Base-by-base conservation (phyloP, 2,797 vertebrate species). In the Petrocephalus schoutedeni region DNA sequence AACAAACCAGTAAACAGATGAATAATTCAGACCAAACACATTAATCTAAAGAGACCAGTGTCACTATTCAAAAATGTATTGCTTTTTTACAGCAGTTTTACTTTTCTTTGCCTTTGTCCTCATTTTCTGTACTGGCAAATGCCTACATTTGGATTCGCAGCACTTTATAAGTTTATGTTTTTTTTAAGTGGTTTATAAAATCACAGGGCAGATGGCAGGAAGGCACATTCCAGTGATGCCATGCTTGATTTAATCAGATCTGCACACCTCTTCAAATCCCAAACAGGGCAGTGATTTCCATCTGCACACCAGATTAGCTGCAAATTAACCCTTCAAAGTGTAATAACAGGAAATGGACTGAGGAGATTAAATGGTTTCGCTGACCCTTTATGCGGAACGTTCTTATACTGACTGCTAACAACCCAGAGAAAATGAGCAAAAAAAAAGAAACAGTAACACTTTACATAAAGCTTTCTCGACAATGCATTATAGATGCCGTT, bases 231-330 rank as follows among this genome's bases (percentile, higher is more conserved):
- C 57, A 59, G 85, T 12, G n/a, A 41, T 86, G 85, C 23, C 16
- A 45, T 86, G 86, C 59, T 67, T 67, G 59, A 56, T 51, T 86
- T 86, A 86, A 86, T 86, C 86, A 64, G 58, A 86, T 86, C 45
- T 45, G 41, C 58, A 51, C 58, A 67, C 41, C 32, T 86, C 86
- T 86, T 67, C 19, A 51, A 86, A 67, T 67, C 86, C 59, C 58
- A 61, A 64, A 58, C 28, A 64, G 41, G 41, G 86, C n/a, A 49
- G 58, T 45, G 23, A 64, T 21, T 64, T 86, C 86, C 86, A 86
- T 67, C 36, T 86, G 86, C 8, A 9, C 86, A 49, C 8, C n/a
- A 49, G 41, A 86, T 61, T 45, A 86, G 32, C 85, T 59, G 49
- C 23, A n/a, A 59, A 41, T 45, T 64, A 61, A 86, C 86, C 86